Evolutionary conservation across 2,797 vertebrate genomes (phyloP).

Genomic region (Strix occidentalis): DNA sequence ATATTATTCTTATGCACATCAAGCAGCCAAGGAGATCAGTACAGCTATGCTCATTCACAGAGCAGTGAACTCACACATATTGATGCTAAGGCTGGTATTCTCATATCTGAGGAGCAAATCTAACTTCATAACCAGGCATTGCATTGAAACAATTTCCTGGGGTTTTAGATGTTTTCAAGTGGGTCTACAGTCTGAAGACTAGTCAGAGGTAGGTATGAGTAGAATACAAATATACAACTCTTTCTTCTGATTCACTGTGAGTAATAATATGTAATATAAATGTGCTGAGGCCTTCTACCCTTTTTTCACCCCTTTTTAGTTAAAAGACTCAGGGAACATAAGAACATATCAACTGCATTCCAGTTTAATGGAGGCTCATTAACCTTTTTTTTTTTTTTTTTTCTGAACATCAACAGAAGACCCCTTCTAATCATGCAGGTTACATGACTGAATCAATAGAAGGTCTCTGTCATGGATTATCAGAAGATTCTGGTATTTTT

Average conservation of each 20-base stretch:
- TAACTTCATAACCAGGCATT: background rate
- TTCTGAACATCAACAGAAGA: background rate
- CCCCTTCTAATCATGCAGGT: background rate
- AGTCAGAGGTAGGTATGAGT: background rate
- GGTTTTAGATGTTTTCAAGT: background rate
- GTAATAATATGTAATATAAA: background rate
- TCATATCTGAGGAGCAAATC: background rate
- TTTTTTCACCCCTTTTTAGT: background rate
- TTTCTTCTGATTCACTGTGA: background rate
- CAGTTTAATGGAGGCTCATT: background rate
- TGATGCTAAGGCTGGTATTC: background rate
- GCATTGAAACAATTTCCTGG: background rate
- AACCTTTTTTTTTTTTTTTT: background rate
- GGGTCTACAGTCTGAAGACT: background rate
- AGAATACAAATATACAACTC: background rate
- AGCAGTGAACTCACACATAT: background rate
- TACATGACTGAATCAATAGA: background rate
- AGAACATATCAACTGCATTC: background rate
- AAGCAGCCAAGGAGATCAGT: background rate
- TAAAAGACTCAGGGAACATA: background rate
- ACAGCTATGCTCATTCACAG: background rate
- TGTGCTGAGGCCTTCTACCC: background rate
- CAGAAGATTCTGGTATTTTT: background rate
- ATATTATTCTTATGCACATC: background rate
- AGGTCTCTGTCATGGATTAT: background rate